Evolutionary conservation across 2,113 vertebrate genomes (phyloP).

Genomic region (Rissa tridactyla): DNA sequence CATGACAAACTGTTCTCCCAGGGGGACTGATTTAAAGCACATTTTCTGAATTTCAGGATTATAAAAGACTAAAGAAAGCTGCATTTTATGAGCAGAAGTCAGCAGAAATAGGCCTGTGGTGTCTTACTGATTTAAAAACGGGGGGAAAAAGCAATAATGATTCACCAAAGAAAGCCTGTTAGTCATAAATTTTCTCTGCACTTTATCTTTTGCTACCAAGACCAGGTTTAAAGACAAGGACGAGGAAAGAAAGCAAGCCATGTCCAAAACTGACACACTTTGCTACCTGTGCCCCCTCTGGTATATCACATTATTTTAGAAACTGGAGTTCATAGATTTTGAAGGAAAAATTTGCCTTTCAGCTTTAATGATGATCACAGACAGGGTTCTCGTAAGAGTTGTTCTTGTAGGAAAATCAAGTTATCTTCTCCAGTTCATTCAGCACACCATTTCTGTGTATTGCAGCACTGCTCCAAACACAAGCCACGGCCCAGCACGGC

Average conservation of each 20-base stretch:
- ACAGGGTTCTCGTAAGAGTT: background rate
- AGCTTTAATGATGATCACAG: background rate
- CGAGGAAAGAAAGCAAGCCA: background rate
- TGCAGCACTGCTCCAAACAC: background rate
- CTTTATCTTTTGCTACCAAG: background rate
- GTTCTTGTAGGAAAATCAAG: background rate
- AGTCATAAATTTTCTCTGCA: background rate
- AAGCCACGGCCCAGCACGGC: background rate
- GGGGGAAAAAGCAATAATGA: background rate
- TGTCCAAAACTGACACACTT: background rate
- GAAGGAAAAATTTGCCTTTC: background rate
- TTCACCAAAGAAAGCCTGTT: background rate
- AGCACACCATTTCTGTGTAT: background rate
- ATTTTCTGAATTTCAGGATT: background rate
- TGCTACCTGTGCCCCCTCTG: background rate
- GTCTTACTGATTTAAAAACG: background rate
- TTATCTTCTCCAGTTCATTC: background rate
- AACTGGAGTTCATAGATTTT: background rate
- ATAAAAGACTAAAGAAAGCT: background rate
- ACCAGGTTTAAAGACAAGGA: background rate
- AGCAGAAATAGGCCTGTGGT: background rate
- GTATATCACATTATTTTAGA: background rate
- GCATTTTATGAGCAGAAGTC: conserved; percentile 16
- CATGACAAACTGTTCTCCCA: conserved; percentile 73
- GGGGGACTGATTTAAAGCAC: conserved; percentile 60